phyloP scores from a whole-genome alignment of 2,888 invertebrate genomes.

The Polymixis lichenea region DNA sequence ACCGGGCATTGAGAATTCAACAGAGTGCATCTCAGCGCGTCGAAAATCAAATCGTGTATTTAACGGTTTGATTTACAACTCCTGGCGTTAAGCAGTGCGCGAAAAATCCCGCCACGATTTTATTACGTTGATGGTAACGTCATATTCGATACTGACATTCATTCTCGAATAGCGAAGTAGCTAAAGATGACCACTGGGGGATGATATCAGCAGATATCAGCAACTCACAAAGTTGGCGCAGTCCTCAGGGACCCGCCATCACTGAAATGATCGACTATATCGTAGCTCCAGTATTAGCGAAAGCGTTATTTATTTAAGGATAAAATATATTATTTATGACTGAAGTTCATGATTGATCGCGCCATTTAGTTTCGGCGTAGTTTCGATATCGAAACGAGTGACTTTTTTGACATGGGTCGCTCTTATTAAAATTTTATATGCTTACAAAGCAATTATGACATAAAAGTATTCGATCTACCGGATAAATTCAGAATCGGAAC shows the following conservation, averaged over 20 bases:
- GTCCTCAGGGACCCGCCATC: slow-evolving; percentile 46
- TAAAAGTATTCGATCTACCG: neutral
- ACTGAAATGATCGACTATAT: slow-evolving; percentile 50
- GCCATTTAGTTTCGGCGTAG: slow-evolving; percentile 45
- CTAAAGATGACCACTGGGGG: slow-evolving; percentile 47
- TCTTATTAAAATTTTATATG: slow-evolving; percentile 45
- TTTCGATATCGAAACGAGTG: slow-evolving; percentile 29
- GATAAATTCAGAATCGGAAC: neutral
- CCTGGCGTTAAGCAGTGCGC: no score
- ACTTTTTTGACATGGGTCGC: slow-evolving; percentile 39
- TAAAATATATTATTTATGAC: slow-evolving; percentile 47
- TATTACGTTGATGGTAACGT: no score
- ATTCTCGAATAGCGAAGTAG: slow-evolving; percentile 12
- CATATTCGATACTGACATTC: neutral
- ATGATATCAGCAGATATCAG: slow-evolving; percentile 53
- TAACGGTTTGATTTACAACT: no score
- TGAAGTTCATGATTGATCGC: slow-evolving; percentile 49
- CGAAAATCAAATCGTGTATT: no score
- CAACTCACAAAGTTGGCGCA: slow-evolving; percentile 48
- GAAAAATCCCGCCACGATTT: no score
- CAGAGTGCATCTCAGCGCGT: no score
- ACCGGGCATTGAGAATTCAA: no score
- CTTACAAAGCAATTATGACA: slow-evolving; percentile 3
- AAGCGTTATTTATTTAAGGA: slow-evolving; percentile 40
- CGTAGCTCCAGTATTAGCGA: slow-evolving; percentile 30